Evolutionary conservation across 1,140 invertebrate genomes (phyloP), one percentile per base, ranked within the genome.

Genomic region (Neocloeon triangulifer): DNA sequence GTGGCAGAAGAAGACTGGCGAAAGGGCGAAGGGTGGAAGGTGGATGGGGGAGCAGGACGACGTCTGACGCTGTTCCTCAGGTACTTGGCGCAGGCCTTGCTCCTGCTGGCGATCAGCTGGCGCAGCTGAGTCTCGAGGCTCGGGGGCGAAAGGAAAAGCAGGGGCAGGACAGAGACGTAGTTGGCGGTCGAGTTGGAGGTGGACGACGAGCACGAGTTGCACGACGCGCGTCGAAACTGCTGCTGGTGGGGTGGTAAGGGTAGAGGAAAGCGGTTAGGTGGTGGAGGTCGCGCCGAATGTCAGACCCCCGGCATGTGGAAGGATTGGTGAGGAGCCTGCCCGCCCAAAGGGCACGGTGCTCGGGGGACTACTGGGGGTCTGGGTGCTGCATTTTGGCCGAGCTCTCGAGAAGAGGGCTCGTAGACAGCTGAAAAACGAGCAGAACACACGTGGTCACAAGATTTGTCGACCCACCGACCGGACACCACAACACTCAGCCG

Each of bases 291-390:
- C 43, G 37, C 46, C 44, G 43, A 37, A 25, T 33, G 41, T 46
- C 41, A 53, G 43, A 38, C 48, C 53, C 43, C 46, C 44, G 46
- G 56, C 57, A 51, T 60, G 59, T 52, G 59, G 58, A 52, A 59
- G 58, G 52, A 49, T 55, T 60, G 59, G 61, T 65, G 63, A 65
- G 59, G n/a, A n/a, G n/a, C n/a, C n/a, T n/a, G n/a, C n/a, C n/a
- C n/a, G n/a, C n/a, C n/a, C n/a, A n/a, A n/a, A n/a, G n/a, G n/a
- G n/a, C n/a, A n/a, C n/a, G n/a, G n/a, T n/a, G 49, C 65, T 61
- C 52, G 65, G 65, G 48, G 63, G 66, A 66, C 66, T 55, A 69
- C 62, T 49, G 66, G 66, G 43, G 66, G 66, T 47, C 64, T 65
- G 51, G 59, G 59, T 46, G 60, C 53, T 48, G 52, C 52, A 48